Percentiles rank a stretch among this genome's conserved stretches.
Conservation (phyloP, 2,888 invertebrate species). For the Drosophila anomelani region DNA sequence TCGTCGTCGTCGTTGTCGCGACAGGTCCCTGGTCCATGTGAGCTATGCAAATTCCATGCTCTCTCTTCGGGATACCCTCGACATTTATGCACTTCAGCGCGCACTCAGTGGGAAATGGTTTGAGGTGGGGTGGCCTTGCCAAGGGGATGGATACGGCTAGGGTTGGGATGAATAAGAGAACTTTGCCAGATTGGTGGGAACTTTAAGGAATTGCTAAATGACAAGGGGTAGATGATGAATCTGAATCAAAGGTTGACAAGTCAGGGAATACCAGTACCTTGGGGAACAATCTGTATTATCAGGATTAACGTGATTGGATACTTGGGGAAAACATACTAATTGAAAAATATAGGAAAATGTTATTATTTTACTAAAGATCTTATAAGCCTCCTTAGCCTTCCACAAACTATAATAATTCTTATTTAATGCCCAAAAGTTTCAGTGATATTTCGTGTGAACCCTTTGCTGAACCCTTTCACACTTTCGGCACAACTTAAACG, state of each 20-base stretch:
- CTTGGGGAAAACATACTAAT: not conserved
- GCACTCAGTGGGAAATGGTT: slow-evolving; percentile 43
- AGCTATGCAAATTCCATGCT: slow-evolving; percentile 25
- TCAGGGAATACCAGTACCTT: not conserved
- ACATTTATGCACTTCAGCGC: slow-evolving; percentile 76
- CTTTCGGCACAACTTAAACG: slow-evolving; percentile 55
- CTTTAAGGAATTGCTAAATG: slow-evolving; percentile 25
- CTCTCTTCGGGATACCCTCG: slow-evolving; percentile 56
- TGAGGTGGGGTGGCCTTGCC: not conserved
- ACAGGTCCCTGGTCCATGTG: slow-evolving; percentile 39
- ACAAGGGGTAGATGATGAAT: not conserved
- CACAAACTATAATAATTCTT: not conserved
- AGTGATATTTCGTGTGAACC: slow-evolving; percentile 69
- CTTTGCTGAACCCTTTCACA: slow-evolving; percentile 71
- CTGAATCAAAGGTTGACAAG: slow-evolving; percentile 9
- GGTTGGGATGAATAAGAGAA: slow-evolving; percentile 20
- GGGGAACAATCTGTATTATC: slow-evolving; percentile 3
- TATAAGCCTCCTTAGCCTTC: not conserved
- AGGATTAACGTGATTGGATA: not conserved
- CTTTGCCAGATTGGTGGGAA: slow-evolving; percentile 17
- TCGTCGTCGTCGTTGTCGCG: slow-evolving; percentile 18
- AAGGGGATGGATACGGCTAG: not conserved
- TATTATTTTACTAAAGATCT: not conserved
- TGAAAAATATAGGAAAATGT: not conserved
- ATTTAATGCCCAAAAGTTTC: slow-evolving; percentile 12